These are phyloP conservation scores for Cephus pygmeus DNA, from an alignment of 2,888 invertebrate species.

Conservation along the genomic window DNA sequence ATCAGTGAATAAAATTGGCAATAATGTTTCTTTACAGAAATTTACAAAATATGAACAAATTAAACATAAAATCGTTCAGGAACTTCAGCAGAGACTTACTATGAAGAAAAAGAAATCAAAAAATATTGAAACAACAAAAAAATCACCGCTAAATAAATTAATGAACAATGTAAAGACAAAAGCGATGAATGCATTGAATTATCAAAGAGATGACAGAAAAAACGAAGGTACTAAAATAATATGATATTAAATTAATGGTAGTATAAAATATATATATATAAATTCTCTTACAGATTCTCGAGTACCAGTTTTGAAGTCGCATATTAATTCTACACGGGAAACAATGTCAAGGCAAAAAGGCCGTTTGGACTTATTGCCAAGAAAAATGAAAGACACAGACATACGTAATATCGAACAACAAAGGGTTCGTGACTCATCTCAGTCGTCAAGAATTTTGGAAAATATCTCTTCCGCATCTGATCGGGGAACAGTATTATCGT, in stretches of 20 bases:
- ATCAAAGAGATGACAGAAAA: constrained; percentile 31
- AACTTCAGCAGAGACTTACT: constrained; percentile 65
- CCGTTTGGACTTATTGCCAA: constrained; percentile 32
- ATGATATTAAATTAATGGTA: constrained; percentile 2
- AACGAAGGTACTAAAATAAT: not conserved
- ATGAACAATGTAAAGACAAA: constrained; percentile 70
- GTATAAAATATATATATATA: not conserved
- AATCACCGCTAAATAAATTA: constrained; percentile 66
- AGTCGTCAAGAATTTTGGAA: not conserved
- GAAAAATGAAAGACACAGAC: constrained; percentile 31
- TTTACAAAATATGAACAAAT: constrained; percentile 67
- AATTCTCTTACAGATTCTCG: constrained; percentile 22
- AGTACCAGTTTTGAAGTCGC: constrained; percentile 25
- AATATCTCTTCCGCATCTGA: not conserved
- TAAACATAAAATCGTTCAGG: constrained; percentile 66
- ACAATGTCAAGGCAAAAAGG: constrained; percentile 26
- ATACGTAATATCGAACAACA: not conserved
- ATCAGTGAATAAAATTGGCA: constrained; percentile 13
- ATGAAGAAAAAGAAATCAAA: constrained; percentile 46
- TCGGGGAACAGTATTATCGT: not conserved
- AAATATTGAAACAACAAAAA: constrained; percentile 53
- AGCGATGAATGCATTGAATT: constrained; percentile 68
- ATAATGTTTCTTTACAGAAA: constrained; percentile 64
- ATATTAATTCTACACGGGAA: constrained; percentile 28
- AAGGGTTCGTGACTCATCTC: constrained; percentile 5